A percentile compares a stretch with the other conserved stretches of the same genome.
phyloP scores from a whole-genome alignment of 2,113 vertebrate genomes.

The Dipodomys merriami region DNA sequence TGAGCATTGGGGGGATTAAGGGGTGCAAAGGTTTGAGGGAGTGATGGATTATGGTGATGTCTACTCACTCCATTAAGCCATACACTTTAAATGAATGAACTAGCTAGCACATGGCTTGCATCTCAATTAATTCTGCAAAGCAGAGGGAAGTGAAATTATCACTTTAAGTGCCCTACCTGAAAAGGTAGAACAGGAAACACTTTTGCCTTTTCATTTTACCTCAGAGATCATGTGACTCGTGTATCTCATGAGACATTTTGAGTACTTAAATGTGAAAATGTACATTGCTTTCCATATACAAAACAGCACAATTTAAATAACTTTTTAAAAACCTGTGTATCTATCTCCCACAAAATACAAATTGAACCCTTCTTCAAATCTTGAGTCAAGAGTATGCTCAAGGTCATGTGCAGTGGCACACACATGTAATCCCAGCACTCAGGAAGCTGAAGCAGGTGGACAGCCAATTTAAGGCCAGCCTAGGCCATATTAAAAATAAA shows the following conservation, averaged over 20 bases:
- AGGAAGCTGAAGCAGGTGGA: too few species aligned
- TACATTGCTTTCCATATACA: not conserved
- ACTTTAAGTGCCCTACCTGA: not conserved
- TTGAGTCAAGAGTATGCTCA: not conserved
- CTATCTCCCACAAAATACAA: not conserved
- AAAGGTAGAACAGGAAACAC: slow-evolving; percentile 41
- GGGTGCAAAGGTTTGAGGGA: not conserved
- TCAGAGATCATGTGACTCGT: slow-evolving; percentile 14
- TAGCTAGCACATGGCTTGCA: not conserved
- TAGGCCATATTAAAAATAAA: too few species aligned
- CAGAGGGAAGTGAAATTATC: not conserved
- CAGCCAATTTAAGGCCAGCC: too few species aligned
- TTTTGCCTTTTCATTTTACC: slow-evolving; percentile 2
- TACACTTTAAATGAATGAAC: not conserved
- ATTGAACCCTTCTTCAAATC: slow-evolving; percentile 8
- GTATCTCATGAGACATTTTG: not conserved
- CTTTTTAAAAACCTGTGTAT: not conserved
- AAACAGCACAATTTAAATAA: not conserved
- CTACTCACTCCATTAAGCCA: not conserved
- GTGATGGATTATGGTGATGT: not conserved
- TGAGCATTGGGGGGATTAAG: not conserved
- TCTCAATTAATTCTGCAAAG: not conserved
- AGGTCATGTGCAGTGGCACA: too few species aligned
- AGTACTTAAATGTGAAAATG: slow-evolving; percentile 41
- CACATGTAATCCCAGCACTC: too few species aligned